Percentiles rank a stretch among this genome's conserved stretches.
phyloP scores from a whole-genome alignment of 2,888 invertebrate species.

The Troides aeacus region DNA sequence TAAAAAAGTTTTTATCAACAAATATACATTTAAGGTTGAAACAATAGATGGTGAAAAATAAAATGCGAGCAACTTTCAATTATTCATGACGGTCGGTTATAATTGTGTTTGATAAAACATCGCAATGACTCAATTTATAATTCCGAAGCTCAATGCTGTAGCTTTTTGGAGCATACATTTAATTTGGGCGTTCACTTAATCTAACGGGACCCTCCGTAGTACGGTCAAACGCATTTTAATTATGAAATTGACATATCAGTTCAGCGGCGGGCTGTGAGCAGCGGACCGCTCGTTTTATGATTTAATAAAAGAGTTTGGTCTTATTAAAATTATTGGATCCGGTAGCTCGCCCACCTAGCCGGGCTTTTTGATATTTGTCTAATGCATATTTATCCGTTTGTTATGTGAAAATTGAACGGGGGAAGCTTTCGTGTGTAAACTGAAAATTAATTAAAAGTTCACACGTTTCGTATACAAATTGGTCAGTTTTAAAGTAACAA shows the following conservation, averaged over 20 bases:
- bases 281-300: conserved; percentile 62
- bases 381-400: conserved; percentile 77
- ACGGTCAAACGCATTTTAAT: conserved; percentile 80
- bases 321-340: conserved; percentile 68
- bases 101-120: conserved; percentile 63
- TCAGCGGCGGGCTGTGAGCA: conserved; percentile 42
- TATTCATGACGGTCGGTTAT: conserved; percentile 62
- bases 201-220: conserved; percentile 53
- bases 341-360: conserved; percentile 49
- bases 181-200: conserved; percentile 67
- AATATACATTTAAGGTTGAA: neutral
- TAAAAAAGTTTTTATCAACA: neutral
- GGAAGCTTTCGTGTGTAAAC: conserved; percentile 53
- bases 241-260: conserved; percentile 78
- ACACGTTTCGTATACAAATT: conserved; percentile 26
- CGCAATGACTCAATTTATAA: conserved; percentile 66
- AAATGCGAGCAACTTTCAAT: conserved; percentile 41
- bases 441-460: conserved; percentile 51
- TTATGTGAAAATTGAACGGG: conserved; percentile 52
- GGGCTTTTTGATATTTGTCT: conserved; percentile 67
- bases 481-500: conserved; percentile 25
- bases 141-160: conserved; percentile 51
- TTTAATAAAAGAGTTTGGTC: conserved; percentile 77
- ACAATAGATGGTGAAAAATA: conserved; percentile 12
- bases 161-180: conserved; percentile 56